Conservation (phyloP, 2,113 vertebrate genomes). For the Sebastes fasciatus region DNA sequence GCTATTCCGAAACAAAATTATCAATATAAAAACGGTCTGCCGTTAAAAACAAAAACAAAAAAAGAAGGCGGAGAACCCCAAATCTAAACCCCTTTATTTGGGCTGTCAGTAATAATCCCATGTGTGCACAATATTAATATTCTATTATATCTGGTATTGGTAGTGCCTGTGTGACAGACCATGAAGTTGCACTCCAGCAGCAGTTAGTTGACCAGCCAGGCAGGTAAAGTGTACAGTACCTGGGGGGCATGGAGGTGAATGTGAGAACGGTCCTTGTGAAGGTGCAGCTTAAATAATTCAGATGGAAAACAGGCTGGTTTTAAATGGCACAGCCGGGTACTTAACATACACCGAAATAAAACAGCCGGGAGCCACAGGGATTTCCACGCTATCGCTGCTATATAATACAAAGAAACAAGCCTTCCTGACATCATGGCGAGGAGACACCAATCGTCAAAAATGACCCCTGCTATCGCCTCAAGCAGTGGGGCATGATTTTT, state of each 20-base stretch:
- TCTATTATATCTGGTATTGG: neutral
- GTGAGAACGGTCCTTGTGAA: conserved; percentile 64
- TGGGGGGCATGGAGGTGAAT: conserved; percentile 55
- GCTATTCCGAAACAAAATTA: too few relatives aligned
- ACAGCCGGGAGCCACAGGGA: conserved; percentile 27
- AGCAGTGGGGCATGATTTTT: conserved; percentile 34
- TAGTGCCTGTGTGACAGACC: neutral
- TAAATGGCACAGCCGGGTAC: conserved; percentile 52
- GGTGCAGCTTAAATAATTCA: conserved; percentile 79
- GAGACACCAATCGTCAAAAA: conserved; percentile 29
- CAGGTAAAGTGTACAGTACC: conserved; percentile 61
- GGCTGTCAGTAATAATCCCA: neutral
- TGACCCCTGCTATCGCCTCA: neutral
- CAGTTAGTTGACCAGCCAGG: conserved; percentile 52
- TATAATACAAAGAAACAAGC: conserved; percentile 3
- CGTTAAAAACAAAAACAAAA: neutral
- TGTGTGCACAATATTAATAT: neutral
- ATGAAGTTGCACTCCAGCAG: conserved; percentile 16
- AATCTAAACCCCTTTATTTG: neutral
- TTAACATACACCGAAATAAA: conserved; percentile 56
- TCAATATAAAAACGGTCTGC: neutral
- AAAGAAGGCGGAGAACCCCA: too few relatives aligned
- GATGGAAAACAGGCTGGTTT: conserved; percentile 75
- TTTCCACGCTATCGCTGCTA: conserved; percentile 30
- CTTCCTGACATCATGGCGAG: neutral